Evolutionary conservation across 2,113 vertebrate species (phyloP).

Genomic region (Urocolius indicus): DNA sequence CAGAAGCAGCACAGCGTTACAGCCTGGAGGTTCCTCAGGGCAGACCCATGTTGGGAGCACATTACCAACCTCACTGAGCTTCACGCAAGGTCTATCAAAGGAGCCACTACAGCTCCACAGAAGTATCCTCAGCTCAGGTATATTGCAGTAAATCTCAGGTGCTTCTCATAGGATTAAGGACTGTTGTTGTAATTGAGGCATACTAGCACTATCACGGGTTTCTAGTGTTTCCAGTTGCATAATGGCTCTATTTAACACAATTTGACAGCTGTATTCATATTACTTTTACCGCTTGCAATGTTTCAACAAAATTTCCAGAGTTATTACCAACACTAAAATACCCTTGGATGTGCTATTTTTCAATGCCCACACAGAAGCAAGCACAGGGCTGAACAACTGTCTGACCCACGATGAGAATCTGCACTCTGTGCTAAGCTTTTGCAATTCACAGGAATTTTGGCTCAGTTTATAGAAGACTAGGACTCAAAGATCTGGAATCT

Average conservation of each 20-base stretch:
- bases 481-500: neutral
- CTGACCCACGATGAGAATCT: neutral
- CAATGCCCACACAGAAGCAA: neutral
- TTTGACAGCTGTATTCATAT: neutral
- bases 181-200: neutral
- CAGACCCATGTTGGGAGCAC: neutral
- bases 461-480: neutral
- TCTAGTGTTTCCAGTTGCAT: neutral
- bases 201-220: neutral
- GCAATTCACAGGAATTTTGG: neutral
- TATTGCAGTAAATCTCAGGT: neutral
- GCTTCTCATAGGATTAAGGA: neutral
- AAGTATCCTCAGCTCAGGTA: neutral
- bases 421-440: neutral
- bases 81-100: neutral
- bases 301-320: neutral
- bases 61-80: neutral
- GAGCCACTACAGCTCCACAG: neutral
- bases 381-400: neutral
- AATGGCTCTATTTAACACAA: neutral
- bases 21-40: neutral
- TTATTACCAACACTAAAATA: neutral
- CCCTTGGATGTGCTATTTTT: neutral
- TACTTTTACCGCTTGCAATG: neutral
- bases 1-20: rapidly evolving